Evolutionary conservation across 2,797 vertebrate genomes (phyloP).

Genomic region (Fratercula arctica): DNA sequence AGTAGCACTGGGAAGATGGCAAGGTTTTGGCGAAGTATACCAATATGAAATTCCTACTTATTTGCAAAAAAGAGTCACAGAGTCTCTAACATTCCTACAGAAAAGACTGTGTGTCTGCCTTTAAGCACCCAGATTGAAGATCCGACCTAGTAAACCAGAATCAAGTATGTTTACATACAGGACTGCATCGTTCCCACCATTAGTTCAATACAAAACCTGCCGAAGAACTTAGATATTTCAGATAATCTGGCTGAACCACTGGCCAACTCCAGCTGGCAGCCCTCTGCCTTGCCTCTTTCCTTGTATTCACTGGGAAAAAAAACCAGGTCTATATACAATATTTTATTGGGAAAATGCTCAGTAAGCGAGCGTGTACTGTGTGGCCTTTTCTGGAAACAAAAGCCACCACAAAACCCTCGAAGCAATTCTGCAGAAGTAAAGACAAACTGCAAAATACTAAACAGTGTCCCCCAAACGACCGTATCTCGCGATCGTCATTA

Average conservation of each 20-base stretch:
- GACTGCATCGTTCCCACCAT: background rate
- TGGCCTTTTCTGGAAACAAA: background rate
- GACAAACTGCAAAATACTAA: accelerated
- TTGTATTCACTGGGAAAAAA: background rate
- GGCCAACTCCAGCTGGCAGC: background rate
- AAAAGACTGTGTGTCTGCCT: background rate
- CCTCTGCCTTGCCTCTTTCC: background rate
- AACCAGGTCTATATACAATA: background rate
- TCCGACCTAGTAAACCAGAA: background rate
- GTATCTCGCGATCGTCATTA: accelerated
- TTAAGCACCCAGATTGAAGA: background rate
- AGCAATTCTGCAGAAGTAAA: background rate
- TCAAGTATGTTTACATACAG: background rate
- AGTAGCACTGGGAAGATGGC: background rate
- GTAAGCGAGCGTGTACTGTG: accelerated
- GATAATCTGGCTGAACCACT: background rate
- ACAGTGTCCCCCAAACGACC: accelerated
- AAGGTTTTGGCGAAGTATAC: background rate
- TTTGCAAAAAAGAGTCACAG: background rate
- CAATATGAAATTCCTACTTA: background rate
- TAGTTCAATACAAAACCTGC: background rate
- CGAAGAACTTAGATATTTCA: background rate
- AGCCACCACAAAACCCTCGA: background rate
- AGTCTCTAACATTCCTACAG: background rate
- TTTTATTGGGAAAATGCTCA: background rate